Conservation (phyloP, 2,888 invertebrate genomes). For the Sarcophaga caerulescens region DNA sequence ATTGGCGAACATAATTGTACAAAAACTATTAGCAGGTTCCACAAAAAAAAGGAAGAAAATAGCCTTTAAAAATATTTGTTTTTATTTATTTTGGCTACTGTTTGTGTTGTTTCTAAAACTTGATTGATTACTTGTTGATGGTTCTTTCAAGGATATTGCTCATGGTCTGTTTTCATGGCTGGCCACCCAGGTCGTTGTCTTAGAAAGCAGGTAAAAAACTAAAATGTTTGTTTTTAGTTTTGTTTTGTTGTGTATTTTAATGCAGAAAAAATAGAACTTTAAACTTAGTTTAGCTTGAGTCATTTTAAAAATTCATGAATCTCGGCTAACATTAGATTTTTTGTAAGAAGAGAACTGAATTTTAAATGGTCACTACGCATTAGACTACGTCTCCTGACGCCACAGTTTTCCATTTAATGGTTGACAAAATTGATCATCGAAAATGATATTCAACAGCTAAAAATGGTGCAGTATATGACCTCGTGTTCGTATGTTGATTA, state of each 20-base stretch:
- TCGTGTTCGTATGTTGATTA: too few species aligned
- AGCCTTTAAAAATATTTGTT: not conserved
- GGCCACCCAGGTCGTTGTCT: conserved; percentile 62
- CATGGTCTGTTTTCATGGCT: conserved; percentile 9
- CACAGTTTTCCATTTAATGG: too few species aligned
- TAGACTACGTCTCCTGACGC: too few species aligned
- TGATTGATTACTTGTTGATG: conserved; percentile 66
- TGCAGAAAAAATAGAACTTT: too few species aligned
- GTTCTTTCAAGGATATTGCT: conserved; percentile 32
- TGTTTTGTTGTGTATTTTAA: not conserved
- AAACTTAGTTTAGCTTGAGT: too few species aligned
- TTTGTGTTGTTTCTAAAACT: conserved; percentile 34
- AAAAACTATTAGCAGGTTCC: conserved; percentile 60
- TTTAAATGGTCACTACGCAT: too few species aligned
- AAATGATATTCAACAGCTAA: too few species aligned
- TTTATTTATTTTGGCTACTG: not conserved
- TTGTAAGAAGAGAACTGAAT: too few species aligned
- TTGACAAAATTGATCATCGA: too few species aligned
- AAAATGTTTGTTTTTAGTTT: conserved; percentile 22
- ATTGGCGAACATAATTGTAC: not conserved
- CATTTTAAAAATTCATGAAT: too few species aligned
- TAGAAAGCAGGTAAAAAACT: conserved; percentile 50
- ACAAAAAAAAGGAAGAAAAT: conserved; percentile 8
- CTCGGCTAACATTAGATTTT: too few species aligned
- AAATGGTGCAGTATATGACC: too few species aligned